These are phyloP conservation scores for Pionites leucogaster DNA, from an alignment of 2,113 vertebrate genomes.

Conservation along the genomic window DNA sequence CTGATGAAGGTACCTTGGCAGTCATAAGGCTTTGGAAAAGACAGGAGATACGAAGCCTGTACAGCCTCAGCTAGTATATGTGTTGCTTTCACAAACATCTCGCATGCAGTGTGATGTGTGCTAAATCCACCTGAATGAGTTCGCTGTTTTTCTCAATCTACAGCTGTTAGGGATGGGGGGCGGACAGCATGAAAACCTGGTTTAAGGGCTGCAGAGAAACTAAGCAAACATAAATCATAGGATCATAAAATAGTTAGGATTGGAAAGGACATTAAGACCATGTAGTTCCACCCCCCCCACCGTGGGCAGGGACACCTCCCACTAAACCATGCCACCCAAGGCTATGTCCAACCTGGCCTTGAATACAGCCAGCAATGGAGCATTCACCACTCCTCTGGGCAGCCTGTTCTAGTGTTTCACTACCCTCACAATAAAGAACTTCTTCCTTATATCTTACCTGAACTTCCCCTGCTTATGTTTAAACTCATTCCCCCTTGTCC, in stretches of 20 bases:
- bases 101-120: neutral
- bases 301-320: no score
- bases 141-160: neutral
- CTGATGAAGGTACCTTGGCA: neutral
- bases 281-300: neutral
- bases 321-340: no score
- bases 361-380: no score
- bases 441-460: neutral
- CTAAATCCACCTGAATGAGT: neutral
- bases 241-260: neutral
- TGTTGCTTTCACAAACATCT: fast-evolving
- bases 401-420: neutral
- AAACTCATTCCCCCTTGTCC: neutral
- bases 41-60: neutral
- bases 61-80: neutral
- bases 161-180: neutral
- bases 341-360: neutral
- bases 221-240: neutral
- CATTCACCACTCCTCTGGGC: neutral
- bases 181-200: neutral
- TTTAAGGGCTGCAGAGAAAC: neutral
- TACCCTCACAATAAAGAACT: neutral
- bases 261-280: neutral
- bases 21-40: neutral
- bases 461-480: neutral